These are phyloP conservation scores for Oncorhynchus masou DNA, from an alignment of 2,113 vertebrate genomes.

Conservation along the genomic window DNA sequence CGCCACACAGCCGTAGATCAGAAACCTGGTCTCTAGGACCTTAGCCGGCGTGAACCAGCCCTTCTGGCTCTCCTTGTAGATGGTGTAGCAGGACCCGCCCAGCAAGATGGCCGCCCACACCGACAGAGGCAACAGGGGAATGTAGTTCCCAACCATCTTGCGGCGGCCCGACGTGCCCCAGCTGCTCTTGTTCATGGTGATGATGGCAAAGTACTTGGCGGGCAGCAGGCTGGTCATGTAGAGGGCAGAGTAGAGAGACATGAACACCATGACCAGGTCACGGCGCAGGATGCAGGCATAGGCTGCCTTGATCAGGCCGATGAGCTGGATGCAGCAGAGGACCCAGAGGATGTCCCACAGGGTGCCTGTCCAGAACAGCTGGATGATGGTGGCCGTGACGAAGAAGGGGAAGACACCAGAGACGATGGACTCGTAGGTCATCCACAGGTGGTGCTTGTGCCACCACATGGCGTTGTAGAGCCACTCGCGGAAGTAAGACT, in stretches of 20 bases:
- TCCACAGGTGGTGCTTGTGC: constrained; percentile 92
- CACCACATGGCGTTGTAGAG: constrained; percentile 91
- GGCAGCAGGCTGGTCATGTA: constrained; percentile 91
- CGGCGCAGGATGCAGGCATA: constrained; percentile 82
- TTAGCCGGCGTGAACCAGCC: constrained; percentile 70
- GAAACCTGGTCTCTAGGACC: constrained; percentile 69
- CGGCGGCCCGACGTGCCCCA: constrained; percentile 89
- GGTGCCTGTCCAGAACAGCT: constrained; percentile 81
- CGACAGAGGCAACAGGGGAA: constrained; percentile 81
- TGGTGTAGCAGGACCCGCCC: constrained; percentile 75
- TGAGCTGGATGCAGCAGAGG: constrained; percentile 86
- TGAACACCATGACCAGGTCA: constrained; percentile 81
- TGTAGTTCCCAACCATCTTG: constrained; percentile 86
- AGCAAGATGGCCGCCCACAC: constrained; percentile 80
- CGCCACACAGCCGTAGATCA: constrained; percentile 71
- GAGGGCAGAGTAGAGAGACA: constrained; percentile 85
- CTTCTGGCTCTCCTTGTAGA: constrained; percentile 63
- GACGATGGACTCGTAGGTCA: constrained; percentile 90
- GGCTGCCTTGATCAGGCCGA: constrained; percentile 82
- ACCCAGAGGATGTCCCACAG: constrained; percentile 90
- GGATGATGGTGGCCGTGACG: constrained; percentile 85
- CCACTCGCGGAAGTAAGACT: constrained; percentile 92
- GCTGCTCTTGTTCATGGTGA: constrained; percentile 88
- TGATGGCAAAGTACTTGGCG: constrained; percentile 87
- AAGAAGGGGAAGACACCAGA: constrained; percentile 89